Evolutionary conservation across 2,113 vertebrate genomes (phyloP).

Genomic region (Falco punctatus): DNA sequence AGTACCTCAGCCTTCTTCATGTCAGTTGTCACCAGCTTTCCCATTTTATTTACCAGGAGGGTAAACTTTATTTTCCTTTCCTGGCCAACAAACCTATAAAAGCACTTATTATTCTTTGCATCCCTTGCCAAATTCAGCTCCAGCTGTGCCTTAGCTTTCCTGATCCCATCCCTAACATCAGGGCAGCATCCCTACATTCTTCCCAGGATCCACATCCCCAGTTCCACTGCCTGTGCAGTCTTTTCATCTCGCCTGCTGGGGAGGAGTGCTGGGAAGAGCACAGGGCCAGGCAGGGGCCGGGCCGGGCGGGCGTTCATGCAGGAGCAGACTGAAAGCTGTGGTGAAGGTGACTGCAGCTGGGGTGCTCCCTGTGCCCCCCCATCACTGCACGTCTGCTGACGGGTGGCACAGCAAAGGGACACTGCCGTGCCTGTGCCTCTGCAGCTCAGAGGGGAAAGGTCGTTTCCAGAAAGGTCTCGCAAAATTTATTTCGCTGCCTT

Average conservation of each 20-base stretch:
- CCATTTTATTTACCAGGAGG: not conserved
- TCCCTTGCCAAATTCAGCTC: not conserved
- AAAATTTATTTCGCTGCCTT: not conserved
- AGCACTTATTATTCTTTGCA: not conserved
- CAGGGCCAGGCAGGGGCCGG: too few species aligned
- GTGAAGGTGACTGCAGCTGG: too few species aligned
- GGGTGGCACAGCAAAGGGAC: not conserved
- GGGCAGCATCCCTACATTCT: not conserved
- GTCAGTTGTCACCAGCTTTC: not conserved
- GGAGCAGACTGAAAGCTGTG: not conserved
- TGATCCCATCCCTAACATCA: not conserved
- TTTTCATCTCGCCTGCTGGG: not conserved
- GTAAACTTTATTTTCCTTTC: not conserved
- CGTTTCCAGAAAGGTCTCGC: not conserved
- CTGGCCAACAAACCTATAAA: not conserved
- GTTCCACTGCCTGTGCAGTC: not conserved
- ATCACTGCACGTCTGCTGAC: not conserved
- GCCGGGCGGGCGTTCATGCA: not conserved
- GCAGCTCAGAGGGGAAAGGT: not conserved
- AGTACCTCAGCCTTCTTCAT: not conserved
- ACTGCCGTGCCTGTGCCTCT: not conserved
- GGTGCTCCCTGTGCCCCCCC: not conserved
- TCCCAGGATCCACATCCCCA: not conserved
- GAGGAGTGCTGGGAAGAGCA: not conserved
- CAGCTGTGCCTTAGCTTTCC: not conserved